A percentile compares a stretch with the other conserved stretches of the same genome.
Conservation (phyloP, 2,888 invertebrate genomes). For the Linhomoeus sp. region DNA sequence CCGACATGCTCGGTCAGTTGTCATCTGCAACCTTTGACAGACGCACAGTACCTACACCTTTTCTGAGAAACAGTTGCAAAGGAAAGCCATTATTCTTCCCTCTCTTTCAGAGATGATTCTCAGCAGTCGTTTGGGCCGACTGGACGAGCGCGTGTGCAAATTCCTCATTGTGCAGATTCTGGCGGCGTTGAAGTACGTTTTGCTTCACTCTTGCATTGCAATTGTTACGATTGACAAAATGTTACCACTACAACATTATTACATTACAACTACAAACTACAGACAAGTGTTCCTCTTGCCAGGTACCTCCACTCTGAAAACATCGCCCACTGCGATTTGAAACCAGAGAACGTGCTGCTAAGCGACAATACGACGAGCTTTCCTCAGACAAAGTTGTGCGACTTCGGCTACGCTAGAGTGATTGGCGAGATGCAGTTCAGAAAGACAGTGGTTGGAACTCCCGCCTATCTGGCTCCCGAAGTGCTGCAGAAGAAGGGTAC, state of each 20-base stretch:
- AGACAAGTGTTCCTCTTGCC: no score
- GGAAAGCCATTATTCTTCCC: constrained; percentile 53
- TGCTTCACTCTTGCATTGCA: no score
- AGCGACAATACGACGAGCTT: constrained; percentile 19
- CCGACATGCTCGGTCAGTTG: constrained; percentile 65
- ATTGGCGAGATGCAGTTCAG: constrained; percentile 23
- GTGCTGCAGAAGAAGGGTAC: constrained; percentile 73
- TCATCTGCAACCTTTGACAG: no score
- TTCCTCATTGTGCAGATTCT: constrained; percentile 48
- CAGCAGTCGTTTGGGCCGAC: constrained; percentile 62
- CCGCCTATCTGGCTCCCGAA: constrained; percentile 59
- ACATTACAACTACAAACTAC: no score
- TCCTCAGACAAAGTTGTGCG: constrained; percentile 27
- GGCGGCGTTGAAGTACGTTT: constrained; percentile 52
- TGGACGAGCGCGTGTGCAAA: constrained; percentile 58
- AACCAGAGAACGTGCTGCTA: constrained; percentile 26
- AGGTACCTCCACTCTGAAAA: background rate
- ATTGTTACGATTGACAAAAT: constrained; percentile 1
- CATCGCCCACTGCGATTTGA: constrained; percentile 21
- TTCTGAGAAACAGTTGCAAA: no score
- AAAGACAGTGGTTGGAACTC: constrained; percentile 26
- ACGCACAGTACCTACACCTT: no score
- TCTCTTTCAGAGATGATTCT: constrained; percentile 99
- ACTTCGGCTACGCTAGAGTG: constrained; percentile 27
- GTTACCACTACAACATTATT: no score